These are phyloP conservation scores for Limnephilus auricula DNA, from an alignment of 2,888 invertebrate species.

Conservation along the genomic window DNA sequence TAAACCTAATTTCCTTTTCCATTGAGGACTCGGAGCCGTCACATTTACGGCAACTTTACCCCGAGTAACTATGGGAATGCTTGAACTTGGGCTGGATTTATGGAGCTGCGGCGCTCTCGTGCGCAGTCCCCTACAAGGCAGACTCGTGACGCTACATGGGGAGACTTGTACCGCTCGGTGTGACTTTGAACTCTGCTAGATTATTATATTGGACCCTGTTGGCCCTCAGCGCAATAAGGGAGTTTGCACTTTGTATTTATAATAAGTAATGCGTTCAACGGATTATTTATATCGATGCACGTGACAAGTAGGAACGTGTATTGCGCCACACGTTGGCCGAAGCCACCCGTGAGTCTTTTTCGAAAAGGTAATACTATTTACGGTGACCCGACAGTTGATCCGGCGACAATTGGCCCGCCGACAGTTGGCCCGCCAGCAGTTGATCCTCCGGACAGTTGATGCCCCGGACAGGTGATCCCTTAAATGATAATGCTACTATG, in stretches of 20 bases:
- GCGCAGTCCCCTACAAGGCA: constrained; percentile 62
- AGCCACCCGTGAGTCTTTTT: not conserved
- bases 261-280: constrained; percentile 10
- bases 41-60: constrained; percentile 14
- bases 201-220: constrained; percentile 22
- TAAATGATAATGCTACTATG: too few relatives aligned
- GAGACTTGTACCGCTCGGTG: constrained; percentile 57
- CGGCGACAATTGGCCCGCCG: too few relatives aligned
- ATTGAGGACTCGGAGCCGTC: constrained; percentile 27
- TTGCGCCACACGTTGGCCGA: not conserved
- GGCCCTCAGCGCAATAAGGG: constrained; percentile 20
- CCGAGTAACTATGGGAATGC: constrained; percentile 59
- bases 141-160: constrained; percentile 62
- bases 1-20: constrained; percentile 18
- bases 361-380: not conserved
- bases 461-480: too few relatives aligned
- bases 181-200: constrained; percentile 62
- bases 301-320: not conserved
- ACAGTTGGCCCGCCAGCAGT: too few relatives aligned
- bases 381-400: too few relatives aligned
- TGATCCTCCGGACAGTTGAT: too few relatives aligned
- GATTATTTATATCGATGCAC: not conserved
- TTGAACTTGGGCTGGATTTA: constrained; percentile 61
- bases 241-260: not conserved
- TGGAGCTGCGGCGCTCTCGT: constrained; percentile 52